Evolutionary conservation across 1,140 invertebrate species (phyloP).

Genomic region (Drosophila truncata): DNA sequence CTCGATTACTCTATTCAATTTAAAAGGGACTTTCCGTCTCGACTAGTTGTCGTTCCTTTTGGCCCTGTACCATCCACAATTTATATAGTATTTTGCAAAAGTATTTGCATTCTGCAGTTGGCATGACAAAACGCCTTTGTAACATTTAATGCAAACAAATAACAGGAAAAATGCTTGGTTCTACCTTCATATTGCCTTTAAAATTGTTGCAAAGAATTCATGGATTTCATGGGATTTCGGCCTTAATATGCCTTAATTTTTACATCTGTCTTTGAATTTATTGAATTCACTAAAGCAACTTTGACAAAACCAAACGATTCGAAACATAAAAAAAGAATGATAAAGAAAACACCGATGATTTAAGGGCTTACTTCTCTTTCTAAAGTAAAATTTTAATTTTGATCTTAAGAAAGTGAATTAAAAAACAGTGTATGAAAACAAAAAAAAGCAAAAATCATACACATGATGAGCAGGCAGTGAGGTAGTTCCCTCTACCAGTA

Average conservation of each 20-base stretch:
- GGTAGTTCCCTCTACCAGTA: too few species aligned
- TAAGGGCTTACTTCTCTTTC: background rate
- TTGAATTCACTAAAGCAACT: conserved; percentile 32
- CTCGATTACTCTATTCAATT: background rate
- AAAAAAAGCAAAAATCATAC: conserved; percentile 74
- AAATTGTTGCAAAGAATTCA: conserved; percentile 4
- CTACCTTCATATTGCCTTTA: conserved; percentile 2
- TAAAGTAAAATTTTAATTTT: background rate
- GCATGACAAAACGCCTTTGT: conserved; percentile 49
- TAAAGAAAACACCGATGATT: background rate
- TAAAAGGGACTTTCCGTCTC: conserved; percentile 11
- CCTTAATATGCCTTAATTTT: background rate
- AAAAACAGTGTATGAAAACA: conserved; percentile 63
- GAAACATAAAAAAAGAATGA: conserved; percentile 13
- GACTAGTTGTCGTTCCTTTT: background rate
- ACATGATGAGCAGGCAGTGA: conserved; percentile 45
- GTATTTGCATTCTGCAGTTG: conserved; percentile 54
- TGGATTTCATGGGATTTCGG: background rate
- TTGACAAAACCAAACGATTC: conserved; percentile 38
- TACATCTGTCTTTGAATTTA: conserved; percentile 38
- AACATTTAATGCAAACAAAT: conserved; percentile 45
- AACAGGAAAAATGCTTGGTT: conserved; percentile 19
- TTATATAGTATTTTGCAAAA: conserved; percentile 29
- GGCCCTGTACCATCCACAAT: background rate
- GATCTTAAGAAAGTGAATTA: conserved; percentile 48